Percentiles rank a stretch among this genome's conserved stretches.
phyloP scores from a whole-genome alignment of 2,113 vertebrate genomes.

The Hydrolagus affinis region DNA sequence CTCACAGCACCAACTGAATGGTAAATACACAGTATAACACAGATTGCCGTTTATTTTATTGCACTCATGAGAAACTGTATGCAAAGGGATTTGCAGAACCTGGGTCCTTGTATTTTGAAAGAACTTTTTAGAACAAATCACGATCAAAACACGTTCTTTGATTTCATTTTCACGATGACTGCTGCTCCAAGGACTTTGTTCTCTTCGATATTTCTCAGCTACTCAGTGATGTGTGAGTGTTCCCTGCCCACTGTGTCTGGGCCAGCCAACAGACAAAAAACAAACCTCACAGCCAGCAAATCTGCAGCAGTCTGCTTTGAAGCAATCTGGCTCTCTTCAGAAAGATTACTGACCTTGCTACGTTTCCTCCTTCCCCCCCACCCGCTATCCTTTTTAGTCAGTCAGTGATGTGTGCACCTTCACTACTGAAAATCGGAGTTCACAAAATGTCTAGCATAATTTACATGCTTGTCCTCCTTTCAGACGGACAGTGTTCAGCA shows the following conservation, averaged over 20 bases:
- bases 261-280: conserved; percentile 43
- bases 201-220: conserved; percentile 54
- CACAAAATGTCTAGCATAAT: conserved; percentile 42
- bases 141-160: conserved; percentile 61
- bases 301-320: conserved; percentile 48
- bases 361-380: conserved; percentile 37
- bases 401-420: conserved; percentile 52
- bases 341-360: conserved; percentile 51
- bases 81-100: conserved; percentile 38
- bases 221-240: conserved; percentile 55
- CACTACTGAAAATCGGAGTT: conserved; percentile 42
- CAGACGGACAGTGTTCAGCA: conserved; percentile 32
- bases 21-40: background rate
- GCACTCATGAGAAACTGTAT: conserved; percentile 1
- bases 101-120: conserved; percentile 43
- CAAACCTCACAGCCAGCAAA: conserved; percentile 43
- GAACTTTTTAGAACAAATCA: conserved; percentile 55
- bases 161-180: conserved; percentile 51
- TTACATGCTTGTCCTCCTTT: conserved; percentile 41
- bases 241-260: conserved; percentile 58
- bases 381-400: conserved; percentile 49
- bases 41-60: background rate
- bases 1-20: background rate
- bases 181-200: conserved; percentile 54
- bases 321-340: conserved; percentile 56